Evolutionary conservation across 2,888 invertebrate species (phyloP).

Genomic region (Eulithis prunata): DNA sequence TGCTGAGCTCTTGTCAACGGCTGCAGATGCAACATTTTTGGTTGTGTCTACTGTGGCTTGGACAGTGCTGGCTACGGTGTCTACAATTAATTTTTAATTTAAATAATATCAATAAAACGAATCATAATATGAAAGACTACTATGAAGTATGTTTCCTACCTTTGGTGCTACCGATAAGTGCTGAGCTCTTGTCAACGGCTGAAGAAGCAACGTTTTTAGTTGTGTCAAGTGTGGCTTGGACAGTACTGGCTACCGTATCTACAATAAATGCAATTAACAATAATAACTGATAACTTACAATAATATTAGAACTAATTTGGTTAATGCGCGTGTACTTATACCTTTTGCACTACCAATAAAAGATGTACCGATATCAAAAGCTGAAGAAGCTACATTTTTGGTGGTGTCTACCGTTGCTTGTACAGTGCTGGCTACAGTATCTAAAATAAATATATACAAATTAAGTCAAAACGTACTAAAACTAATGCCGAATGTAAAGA

Average conservation of each 20-base stretch:
- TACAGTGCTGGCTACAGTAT: slow-evolving; percentile 55
- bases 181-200: slow-evolving; percentile 46
- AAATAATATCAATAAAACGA: too few relatives aligned
- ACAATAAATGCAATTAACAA: slow-evolving; percentile 7
- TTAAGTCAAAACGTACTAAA: not conserved
- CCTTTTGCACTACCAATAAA: slow-evolving; percentile 58
- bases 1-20: slow-evolving; percentile 58
- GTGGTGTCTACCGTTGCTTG: slow-evolving; percentile 58
- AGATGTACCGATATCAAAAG: slow-evolving; percentile 57
- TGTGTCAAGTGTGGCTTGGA: slow-evolving; percentile 43
- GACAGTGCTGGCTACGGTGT: slow-evolving; percentile 57
- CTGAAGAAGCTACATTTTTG: slow-evolving; percentile 56
- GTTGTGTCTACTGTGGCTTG: slow-evolving; percentile 59
- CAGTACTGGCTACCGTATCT: slow-evolving; percentile 43
- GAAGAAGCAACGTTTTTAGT: slow-evolving; percentile 49
- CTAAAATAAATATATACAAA: slow-evolving; percentile 43
- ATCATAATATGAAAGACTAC: too few relatives aligned
- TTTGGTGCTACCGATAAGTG: slow-evolving; percentile 37
- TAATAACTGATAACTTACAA: not conserved
- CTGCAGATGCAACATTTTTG: slow-evolving; percentile 58
- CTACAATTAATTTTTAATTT: slow-evolving; percentile 44
- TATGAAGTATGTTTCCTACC: slow-evolving; percentile 10
- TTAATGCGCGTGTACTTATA: not conserved
- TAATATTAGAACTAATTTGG: too few relatives aligned
- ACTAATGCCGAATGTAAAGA: not conserved